Evolutionary conservation across 2,888 invertebrate species (phyloP).

Genomic region (Volucella inflata): DNA sequence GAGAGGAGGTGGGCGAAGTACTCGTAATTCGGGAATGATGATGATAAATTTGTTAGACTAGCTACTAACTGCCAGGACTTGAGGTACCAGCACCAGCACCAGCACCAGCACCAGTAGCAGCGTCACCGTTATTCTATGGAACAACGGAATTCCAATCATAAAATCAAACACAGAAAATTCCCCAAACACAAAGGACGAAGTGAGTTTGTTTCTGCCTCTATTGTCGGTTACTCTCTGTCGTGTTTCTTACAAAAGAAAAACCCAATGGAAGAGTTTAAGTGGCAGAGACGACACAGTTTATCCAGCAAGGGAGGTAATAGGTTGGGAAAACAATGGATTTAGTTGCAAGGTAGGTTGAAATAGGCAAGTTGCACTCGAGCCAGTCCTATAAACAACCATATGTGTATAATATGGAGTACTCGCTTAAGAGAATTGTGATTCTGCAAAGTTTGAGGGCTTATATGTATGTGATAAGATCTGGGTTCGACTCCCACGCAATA

Average conservation of each 20-base stretch:
- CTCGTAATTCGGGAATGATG: constrained; percentile 66
- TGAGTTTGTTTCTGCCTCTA: neutral
- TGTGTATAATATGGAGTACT: too few relatives aligned
- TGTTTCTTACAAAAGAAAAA: neutral
- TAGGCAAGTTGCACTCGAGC: too few relatives aligned
- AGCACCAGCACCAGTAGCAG: constrained; percentile 22
- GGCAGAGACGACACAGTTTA: constrained; percentile 2
- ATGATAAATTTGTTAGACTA: constrained; percentile 63
- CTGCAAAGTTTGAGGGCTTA: too few relatives aligned
- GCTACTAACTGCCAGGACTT: constrained; percentile 17
- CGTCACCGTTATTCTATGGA: neutral
- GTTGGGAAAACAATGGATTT: too few relatives aligned
- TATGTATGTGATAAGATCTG: too few relatives aligned
- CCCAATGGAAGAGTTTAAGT: constrained; percentile 15
- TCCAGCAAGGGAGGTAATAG: neutral
- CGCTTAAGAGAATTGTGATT: too few relatives aligned
- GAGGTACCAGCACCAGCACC: neutral
- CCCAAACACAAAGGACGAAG: constrained; percentile 37
- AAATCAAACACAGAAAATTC: constrained; percentile 63
- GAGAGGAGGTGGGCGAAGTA: constrained; percentile 31
- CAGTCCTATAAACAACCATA: too few relatives aligned
- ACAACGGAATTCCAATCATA: constrained; percentile 72
- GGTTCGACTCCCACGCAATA: too few relatives aligned
- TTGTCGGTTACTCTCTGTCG: constrained; percentile 9
- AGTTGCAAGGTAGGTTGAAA: too few relatives aligned